These are phyloP conservation scores for Arothron firmamentum DNA, from an alignment of 2,113 vertebrate genomes.

Conservation along the genomic window DNA sequence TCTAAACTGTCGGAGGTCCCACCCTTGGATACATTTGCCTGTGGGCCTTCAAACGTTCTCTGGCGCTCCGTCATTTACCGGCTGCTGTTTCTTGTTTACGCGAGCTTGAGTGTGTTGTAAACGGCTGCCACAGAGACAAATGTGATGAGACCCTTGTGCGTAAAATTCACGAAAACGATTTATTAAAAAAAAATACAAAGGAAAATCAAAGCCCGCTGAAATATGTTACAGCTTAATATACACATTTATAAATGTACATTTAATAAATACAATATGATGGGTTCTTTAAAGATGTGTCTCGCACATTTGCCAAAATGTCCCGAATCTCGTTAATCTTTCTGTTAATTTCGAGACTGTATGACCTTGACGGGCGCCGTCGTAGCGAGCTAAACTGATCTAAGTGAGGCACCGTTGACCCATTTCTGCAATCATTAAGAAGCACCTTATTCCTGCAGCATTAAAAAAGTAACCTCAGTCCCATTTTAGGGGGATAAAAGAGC, in stretches of 20 bases:
- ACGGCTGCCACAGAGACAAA: conserved; percentile 28
- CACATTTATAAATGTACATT: conserved; percentile 78
- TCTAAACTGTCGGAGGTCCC: no score
- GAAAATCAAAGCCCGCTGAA: conserved; percentile 55
- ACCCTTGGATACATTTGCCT: no score
- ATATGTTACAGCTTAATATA: conserved; percentile 78
- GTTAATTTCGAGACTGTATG: not conserved
- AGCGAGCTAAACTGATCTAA: conserved; percentile 24
- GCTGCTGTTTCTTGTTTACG: no score
- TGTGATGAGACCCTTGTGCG: conserved; percentile 30
- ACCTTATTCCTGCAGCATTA: conserved; percentile 9
- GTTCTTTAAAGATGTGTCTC: conserved; percentile 55
- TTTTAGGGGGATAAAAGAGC: not conserved
- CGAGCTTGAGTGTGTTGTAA: not conserved
- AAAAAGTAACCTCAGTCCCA: conserved; percentile 11
- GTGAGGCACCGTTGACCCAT: conserved; percentile 21
- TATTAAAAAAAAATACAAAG: conserved; percentile 57
- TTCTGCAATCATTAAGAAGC: conserved; percentile 4
- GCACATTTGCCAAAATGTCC: conserved; percentile 19
- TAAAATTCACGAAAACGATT: conserved; percentile 45
- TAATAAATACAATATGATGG: conserved; percentile 73
- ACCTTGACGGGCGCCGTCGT: conserved; percentile 2
- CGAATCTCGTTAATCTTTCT: conserved; percentile 20
- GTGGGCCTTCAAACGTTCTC: no score
- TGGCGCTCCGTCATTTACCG: no score